Conservation (phyloP, 1,140 invertebrate genomes). For the Idris sp. region DNA sequence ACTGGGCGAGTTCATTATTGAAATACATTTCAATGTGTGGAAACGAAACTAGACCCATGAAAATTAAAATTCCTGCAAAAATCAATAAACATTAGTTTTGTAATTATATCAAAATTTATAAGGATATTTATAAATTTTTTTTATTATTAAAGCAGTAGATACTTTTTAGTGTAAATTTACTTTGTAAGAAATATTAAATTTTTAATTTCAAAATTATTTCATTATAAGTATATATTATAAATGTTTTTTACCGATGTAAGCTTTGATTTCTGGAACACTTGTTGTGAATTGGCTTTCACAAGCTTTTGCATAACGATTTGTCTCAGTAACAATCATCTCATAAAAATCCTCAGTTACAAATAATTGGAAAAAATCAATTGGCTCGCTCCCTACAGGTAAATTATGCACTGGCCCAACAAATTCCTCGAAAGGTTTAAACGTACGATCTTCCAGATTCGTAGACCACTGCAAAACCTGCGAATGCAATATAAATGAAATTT, state of each 20-base stretch:
- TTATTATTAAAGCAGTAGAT: too few relatives aligned
- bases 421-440: constrained; percentile 8
- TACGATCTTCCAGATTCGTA: constrained; percentile 4
- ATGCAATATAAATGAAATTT: too few relatives aligned
- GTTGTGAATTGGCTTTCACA: constrained; percentile 6
- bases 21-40: too few relatives aligned
- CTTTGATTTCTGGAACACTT: neutral
- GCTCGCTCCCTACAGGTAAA: constrained; percentile 3
- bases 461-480: constrained; percentile 10
- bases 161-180: too few relatives aligned
- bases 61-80: constrained; percentile 1
- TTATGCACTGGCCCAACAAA: constrained; percentile 16
- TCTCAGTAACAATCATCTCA: constrained; percentile 13
- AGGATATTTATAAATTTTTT: too few relatives aligned
- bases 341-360: constrained; percentile 12
- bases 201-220: too few relatives aligned
- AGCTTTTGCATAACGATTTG: constrained; percentile 17
- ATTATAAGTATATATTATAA: too few relatives aligned
- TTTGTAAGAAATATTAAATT: too few relatives aligned
- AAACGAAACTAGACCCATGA: neutral
- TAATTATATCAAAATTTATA: constrained; percentile 1
- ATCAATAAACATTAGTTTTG: neutral
- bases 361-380: constrained; percentile 11
- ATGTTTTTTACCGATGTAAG: too few relatives aligned
- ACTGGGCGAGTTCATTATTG: constrained; percentile 1